Evolutionary conservation across 2,797 vertebrate genomes (phyloP), one percentile per base, ranked within the genome.

Genomic region (Danio choprae): DNA sequence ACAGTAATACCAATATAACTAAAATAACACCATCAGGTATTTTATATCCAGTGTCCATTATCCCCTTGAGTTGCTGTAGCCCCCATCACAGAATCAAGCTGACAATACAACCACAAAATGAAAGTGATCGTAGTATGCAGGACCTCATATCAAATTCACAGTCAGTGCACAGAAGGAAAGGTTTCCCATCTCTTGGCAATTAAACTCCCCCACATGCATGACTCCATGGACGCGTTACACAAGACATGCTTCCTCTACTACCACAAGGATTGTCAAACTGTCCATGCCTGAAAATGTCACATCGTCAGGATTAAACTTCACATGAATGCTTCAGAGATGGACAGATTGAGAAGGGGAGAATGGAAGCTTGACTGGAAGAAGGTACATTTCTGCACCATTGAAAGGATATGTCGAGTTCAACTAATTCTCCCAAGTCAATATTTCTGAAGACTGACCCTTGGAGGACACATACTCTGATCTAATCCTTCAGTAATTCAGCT

Each of bases 401-500:
- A 56, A 4, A 60, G 7, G 13, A 68, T n/a, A 62, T 56, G 7
- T 81, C 58, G 60, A 15, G 71, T 63, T 79, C 38, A 67, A 81
- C 50, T 36, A 71, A 84, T 64, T 53, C 65, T 18, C 64, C 29
- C 43, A 12, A 43, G 69, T 81, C 60, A 55, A 51, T 67, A 50
- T 55, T 50, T 64, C 63, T 12, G 10, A 44, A 36, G 7, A 29
- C 18, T 38, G 8, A 40, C 29, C 81, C 59, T 67, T 12, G 6
- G 67, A 72, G 58, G 15, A 11, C 29, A 58, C 38, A 50, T 58
- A 64, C 16, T 50, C n/a, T 74, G 64, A 81, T 71, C 59, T 71
- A 81, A 79, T 81, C 75, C 43, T 46, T 55, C 18, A 72, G 40
- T 79, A 68, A 60, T 78, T 65, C 60, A 67, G 53, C 11, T 20